Evolutionary conservation across 2,888 invertebrate species (phyloP).

Genomic region (Rhyacophila evoluta): DNA sequence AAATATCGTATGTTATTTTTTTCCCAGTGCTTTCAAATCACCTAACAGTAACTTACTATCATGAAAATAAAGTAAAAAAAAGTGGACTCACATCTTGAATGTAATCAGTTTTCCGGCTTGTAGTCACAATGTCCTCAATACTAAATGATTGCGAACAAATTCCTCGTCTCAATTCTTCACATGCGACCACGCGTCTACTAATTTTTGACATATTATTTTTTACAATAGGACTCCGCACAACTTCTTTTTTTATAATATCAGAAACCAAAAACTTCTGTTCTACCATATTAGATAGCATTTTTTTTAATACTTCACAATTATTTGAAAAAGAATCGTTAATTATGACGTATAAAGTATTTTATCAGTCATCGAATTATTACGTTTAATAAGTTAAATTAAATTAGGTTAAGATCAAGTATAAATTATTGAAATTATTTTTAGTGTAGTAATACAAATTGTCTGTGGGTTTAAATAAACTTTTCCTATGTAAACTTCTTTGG

Average conservation of each 20-base stretch:
- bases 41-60: no score
- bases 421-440: no score
- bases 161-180: slow-evolving; percentile 55
- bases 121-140: slow-evolving; percentile 30
- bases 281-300: slow-evolving; percentile 46
- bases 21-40: no score
- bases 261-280: slow-evolving; percentile 32
- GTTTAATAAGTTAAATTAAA: no score
- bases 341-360: no score
- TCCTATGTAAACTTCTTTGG: background rate
- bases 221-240: background rate
- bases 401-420: no score
- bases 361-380: no score
- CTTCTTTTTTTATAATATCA: slow-evolving; percentile 34
- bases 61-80: background rate
- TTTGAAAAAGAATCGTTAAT: no score
- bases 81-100: slow-evolving; percentile 32
- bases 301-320: no score
- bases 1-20: no score
- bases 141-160: slow-evolving; percentile 53
- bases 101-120: background rate
- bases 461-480: no score
- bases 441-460: no score
- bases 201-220: background rate
- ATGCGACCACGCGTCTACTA: slow-evolving; percentile 35